Evolutionary conservation across 92 coral and sea anemone species (phyloP), one percentile per base, ranked within the genome.

Genomic region (Zoanthus sociatus): DNA sequence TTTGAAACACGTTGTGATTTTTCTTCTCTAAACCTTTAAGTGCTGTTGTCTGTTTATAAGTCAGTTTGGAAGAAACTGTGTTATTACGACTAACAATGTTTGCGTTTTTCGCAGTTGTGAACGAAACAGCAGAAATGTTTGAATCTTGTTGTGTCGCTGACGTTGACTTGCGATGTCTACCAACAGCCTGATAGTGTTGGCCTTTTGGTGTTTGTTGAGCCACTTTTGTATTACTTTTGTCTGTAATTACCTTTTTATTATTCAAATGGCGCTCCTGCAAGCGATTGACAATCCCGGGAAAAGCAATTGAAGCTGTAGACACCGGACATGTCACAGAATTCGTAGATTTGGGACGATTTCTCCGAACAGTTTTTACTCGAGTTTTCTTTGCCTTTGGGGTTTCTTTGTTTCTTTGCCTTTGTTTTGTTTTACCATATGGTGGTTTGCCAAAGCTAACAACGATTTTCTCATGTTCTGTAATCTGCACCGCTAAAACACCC

Each of bases 401-500:
- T 45, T 81, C 85, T 67, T 61, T 26, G 8, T 14, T 67, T 48
- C 48, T 79, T 63, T 73, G 37, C 61, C 66, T 81, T 46, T 73
- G 64, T 64, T 67, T 67, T 67, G 71, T 21, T 81, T 67, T 64
- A 13, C 84, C 74, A 46, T 21, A 64, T 60, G 85, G 76, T 7
- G 76, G 85, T 31, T 81, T 81, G 14, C 85, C 85, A 66, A 81
- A 81, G 58, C 98, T 95, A 16, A 94, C 90, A 54, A 93, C 98
- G 93, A 94, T 93, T 82, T 92, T 94, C 84, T 94, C 98, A 66
- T 94, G 92, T 88, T 94, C 95, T 72, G 90, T 87, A 77, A 94
- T 93, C 93, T 94, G 95, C 87, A 94, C 98, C 64, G 98, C 98
- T 53, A 94, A 84, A 32, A 94, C 91, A 8, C 98, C 98, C 76